Base-by-base conservation (phyloP, 2,797 vertebrate species). In the Serranus cabrilla region DNA sequence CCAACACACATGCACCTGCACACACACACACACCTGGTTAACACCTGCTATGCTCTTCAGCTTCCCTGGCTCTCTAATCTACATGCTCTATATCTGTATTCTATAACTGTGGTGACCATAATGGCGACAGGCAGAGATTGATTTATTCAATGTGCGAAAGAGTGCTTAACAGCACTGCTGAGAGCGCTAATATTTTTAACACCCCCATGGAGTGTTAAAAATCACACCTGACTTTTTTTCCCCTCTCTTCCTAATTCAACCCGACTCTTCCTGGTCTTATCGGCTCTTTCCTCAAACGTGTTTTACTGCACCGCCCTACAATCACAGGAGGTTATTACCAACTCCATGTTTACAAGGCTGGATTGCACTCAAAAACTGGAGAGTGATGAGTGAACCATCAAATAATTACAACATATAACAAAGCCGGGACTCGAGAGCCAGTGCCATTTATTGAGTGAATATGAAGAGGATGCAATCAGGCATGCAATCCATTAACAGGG, bases 141-240 rank as follows among this genome's bases (percentile, higher is more conserved):
- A 84, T 88, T 86, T 76, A 59, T 52, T 76, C 78, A 79, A 89
- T 51, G 90, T 91, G 93, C 2, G 80, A 91, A 92, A 82, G 76
- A 72, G 42, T 76, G 75, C 74, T 87, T 75, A 84, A 61, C 80
- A 83, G 83, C 71, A 39, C 45, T 79, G 84, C 74, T 72, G 87
- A 90, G 86, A 89, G 90, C 74, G 81, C 75, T 91, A 85, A 86
- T 89, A 89, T 85, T 89, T 79, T 52, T 88, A 80, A 90, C 89
- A 89, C 86, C 78, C 71, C 54, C 57, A 5, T 45, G 39, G 37
- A 77, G 90, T 91, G 86, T 89, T 76, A 91, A 87, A 91, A 84
- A 59, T 91, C 90, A 80, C 90, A 90, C 89, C 74, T 86, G 39
- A 8, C 61, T 50, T 71, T 54, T 57, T 71, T 27, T 16, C 7